phyloP scores from a whole-genome alignment of 2,113 vertebrate species.

The Marcusenius ussheri region DNA sequence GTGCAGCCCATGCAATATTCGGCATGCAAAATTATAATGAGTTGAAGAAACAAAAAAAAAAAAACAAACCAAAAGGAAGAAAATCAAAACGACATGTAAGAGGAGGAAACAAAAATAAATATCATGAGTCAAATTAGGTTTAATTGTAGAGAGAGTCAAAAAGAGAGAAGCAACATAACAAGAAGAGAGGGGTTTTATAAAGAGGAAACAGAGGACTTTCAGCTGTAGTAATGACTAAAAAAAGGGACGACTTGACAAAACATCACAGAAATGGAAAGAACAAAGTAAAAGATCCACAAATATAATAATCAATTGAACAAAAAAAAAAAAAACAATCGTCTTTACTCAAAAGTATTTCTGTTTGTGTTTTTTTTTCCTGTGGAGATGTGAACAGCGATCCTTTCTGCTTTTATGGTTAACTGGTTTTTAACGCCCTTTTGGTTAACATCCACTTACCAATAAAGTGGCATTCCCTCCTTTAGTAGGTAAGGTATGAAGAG shows the following conservation, averaged over 20 bases:
- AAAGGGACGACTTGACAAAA: conserved; percentile 77
- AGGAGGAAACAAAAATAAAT: conserved; percentile 46
- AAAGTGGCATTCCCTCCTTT: conserved; percentile 99
- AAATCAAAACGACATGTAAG: conserved; percentile 44
- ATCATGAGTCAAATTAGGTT: conserved; percentile 57
- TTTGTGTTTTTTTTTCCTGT: conserved; percentile 80
- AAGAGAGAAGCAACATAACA: conserved; percentile 45
- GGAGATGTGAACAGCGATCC: conserved; percentile 94
- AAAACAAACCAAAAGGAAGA: conserved; percentile 55
- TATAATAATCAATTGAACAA: conserved; percentile 91
- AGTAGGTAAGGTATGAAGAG: conserved; percentile 99
- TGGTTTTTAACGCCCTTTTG: conserved; percentile 93
- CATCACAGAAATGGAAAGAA: conserved; percentile 80
- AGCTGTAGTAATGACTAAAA: conserved; percentile 59
- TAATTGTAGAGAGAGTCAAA: conserved; percentile 49
- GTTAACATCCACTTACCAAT: conserved; percentile 99
- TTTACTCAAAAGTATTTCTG: conserved; percentile 81
- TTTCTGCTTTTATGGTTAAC: conserved; percentile 76
- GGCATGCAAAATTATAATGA: conserved; percentile 92
- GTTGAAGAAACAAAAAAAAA: conserved; percentile 56
- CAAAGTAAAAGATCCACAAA: conserved; percentile 88
- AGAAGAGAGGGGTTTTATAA: conserved; percentile 60
- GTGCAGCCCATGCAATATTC: conserved; percentile 98
- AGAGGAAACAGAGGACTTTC: conserved; percentile 62
- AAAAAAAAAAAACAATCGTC: conserved; percentile 77